Evolutionary conservation across 2,113 vertebrate species (phyloP).

Genomic region (Leucopternis melanops): DNA sequence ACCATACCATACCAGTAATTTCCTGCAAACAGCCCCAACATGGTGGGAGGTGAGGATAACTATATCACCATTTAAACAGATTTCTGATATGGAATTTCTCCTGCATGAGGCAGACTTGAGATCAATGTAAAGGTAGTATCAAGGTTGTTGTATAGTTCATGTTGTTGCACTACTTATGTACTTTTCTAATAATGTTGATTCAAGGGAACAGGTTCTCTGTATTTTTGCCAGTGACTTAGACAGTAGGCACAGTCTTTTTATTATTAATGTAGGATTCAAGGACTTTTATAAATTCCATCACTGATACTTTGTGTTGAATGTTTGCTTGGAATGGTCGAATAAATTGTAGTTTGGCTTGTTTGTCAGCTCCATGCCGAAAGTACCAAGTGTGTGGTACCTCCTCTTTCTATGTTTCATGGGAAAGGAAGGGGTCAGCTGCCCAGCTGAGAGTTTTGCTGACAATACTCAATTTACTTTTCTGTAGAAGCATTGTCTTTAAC

Average conservation of each 20-base stretch:
- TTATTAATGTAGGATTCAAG: not conserved
- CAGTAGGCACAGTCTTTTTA: not conserved
- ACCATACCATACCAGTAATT: not conserved
- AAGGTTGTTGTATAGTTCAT: not conserved
- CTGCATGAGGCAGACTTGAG: not conserved
- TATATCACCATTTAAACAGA: not conserved
- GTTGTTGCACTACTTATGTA: not conserved
- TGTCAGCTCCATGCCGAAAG: not conserved
- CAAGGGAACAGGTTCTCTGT: not conserved
- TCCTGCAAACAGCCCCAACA: fast-evolving
- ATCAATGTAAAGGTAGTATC: not conserved
- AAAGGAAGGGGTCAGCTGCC: not conserved
- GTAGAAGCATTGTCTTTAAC: not conserved
- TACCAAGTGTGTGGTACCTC: not conserved
- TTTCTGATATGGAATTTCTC: not conserved
- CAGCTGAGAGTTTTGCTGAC: not conserved
- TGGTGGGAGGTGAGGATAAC: not conserved
- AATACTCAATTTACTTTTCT: not conserved
- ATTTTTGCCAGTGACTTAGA: not conserved
- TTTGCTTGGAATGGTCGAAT: not conserved
- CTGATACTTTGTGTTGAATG: not conserved
- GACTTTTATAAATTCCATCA: not conserved
- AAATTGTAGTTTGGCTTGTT: not conserved
- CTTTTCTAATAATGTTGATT: not conserved
- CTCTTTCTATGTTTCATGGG: not conserved